A percentile compares a stretch with the other conserved stretches of the same genome.
Evolutionary conservation across 2,888 invertebrate species (phyloP).

Genomic region (Rhopalosiphum nymphaeae): DNA sequence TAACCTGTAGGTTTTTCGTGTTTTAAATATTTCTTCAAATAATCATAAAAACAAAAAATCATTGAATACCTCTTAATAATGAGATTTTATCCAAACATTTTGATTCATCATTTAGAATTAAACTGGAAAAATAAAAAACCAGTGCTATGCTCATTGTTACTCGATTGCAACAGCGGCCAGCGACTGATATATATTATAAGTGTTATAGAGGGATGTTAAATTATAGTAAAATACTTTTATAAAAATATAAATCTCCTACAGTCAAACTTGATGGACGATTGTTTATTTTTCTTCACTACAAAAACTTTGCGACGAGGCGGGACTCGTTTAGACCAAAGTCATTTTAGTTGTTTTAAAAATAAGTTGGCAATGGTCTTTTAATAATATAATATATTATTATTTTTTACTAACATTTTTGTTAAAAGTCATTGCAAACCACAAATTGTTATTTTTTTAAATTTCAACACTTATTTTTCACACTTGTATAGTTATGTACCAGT

Average conservation of each 20-base stretch:
- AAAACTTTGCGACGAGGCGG: neutral
- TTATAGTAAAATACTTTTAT: neutral
- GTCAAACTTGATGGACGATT: neutral
- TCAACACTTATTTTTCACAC: too few relatives aligned
- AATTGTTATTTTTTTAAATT: too few relatives aligned
- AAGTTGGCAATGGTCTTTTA: too few relatives aligned
- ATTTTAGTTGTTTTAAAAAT: too few relatives aligned
- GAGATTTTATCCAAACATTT: neutral
- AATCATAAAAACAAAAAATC: neutral
- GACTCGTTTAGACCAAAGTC: too few relatives aligned
- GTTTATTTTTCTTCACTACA: neutral
- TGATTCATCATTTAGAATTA: neutral
- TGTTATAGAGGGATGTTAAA: neutral
- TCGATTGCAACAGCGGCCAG: neutral
- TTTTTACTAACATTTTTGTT: too few relatives aligned
- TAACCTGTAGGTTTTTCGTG: neutral
- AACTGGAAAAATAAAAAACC: neutral
- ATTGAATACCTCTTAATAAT: neutral
- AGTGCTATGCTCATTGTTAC: neutral
- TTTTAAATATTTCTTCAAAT: conserved; percentile 23
- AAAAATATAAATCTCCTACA: neutral
- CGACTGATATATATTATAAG: too few relatives aligned
- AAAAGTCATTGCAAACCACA: too few relatives aligned
- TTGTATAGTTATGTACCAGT: too few relatives aligned
- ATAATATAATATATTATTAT: too few relatives aligned